Evolutionary conservation across 2,113 vertebrate species (phyloP).

Genomic region (Rhynchomys soricoides): DNA sequence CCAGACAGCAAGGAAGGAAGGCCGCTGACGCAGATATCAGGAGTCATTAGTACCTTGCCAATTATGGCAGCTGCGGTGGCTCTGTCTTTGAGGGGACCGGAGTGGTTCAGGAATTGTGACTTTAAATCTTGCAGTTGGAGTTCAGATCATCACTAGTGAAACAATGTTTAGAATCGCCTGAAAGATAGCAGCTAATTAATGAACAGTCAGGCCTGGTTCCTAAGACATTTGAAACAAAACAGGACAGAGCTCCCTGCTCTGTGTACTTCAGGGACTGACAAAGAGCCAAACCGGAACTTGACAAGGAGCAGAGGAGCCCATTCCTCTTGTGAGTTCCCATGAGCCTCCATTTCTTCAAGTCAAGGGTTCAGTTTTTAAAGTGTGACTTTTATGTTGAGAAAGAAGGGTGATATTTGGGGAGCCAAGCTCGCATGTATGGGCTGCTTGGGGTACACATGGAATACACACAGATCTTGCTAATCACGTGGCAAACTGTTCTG

Average conservation of each 20-base stretch:
- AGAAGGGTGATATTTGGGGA: constrained; percentile 69
- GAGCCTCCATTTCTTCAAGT: constrained; percentile 58
- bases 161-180: constrained; percentile 63
- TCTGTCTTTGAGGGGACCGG: constrained; percentile 68
- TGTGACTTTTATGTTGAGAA: constrained; percentile 55
- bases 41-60: constrained; percentile 45
- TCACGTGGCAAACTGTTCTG: constrained; percentile 86
- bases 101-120: constrained; percentile 25
- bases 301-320: not conserved
- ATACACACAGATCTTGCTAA: constrained; percentile 82
- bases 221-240: constrained; percentile 71
- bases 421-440: constrained; percentile 20
- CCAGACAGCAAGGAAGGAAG: constrained; percentile 16
- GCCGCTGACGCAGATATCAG: constrained; percentile 27
- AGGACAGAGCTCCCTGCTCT: constrained; percentile 56
- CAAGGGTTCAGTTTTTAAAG: constrained; percentile 54
- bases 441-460: constrained; percentile 66
- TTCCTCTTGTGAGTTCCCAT: not conserved
- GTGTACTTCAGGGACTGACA: not conserved
- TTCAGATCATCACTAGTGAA: constrained; percentile 56
- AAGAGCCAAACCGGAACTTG: not conserved
- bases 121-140: constrained; percentile 68
- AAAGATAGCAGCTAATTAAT: constrained; percentile 75
- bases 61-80: not conserved
- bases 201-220: constrained; percentile 47